Conservation (phyloP, 2,888 invertebrate genomes). For the Clepsis dumicolana region DNA sequence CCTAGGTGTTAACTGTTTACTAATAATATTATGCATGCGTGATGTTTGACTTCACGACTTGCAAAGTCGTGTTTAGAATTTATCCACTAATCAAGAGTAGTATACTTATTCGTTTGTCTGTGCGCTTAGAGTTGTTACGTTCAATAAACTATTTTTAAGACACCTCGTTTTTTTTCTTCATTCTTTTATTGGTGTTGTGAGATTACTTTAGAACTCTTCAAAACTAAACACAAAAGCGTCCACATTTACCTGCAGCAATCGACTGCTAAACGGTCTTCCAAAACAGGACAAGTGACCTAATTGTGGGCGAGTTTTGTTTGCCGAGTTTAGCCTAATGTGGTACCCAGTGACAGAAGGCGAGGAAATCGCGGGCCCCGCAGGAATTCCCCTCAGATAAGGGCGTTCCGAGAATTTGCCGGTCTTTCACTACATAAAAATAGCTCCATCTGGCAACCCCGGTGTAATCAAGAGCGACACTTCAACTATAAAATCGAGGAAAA, state of each 20-base stretch:
- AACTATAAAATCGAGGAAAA: slow-evolving; percentile 24
- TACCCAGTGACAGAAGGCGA: slow-evolving; percentile 48
- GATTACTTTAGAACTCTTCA: not conserved
- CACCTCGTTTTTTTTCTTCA: too few relatives aligned
- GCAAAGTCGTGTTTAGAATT: too few relatives aligned
- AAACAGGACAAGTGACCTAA: slow-evolving; percentile 46
- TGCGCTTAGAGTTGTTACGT: too few relatives aligned
- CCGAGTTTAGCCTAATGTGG: slow-evolving; percentile 47
- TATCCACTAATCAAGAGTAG: too few relatives aligned
- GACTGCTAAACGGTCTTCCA: slow-evolving; percentile 5
- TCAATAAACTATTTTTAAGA: too few relatives aligned
- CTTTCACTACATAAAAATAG: slow-evolving; percentile 47
- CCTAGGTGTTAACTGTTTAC: too few relatives aligned
- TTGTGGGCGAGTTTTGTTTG: slow-evolving; percentile 47
- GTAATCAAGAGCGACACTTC: slow-evolving; percentile 43
- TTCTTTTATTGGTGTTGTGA: too few relatives aligned
- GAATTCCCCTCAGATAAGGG: slow-evolving; percentile 50
- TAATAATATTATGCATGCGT: too few relatives aligned
- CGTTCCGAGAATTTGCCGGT: slow-evolving; percentile 47
- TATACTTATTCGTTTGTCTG: too few relatives aligned
- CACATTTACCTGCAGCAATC: not conserved
- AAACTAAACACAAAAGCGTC: not conserved
- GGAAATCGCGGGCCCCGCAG: slow-evolving; percentile 51
- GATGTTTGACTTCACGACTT: too few relatives aligned
- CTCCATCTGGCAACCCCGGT: slow-evolving; percentile 34